Evolutionary conservation across 2,888 invertebrate genomes (phyloP).

Genomic region (Yponomeuta malinellus): DNA sequence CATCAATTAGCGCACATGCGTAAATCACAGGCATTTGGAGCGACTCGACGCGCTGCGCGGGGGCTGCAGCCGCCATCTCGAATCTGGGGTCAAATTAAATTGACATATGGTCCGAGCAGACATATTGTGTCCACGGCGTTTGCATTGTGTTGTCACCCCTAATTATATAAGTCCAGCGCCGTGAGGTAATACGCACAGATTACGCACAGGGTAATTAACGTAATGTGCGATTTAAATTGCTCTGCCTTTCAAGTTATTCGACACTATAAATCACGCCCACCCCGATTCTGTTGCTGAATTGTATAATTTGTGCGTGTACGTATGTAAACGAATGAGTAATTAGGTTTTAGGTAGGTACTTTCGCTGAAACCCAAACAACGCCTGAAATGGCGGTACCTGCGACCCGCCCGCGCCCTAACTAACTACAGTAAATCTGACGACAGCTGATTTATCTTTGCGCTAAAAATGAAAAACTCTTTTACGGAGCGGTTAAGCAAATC

Average conservation of each 20-base stretch:
- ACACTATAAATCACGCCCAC: slow-evolving; percentile 37
- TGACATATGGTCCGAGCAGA: slow-evolving; percentile 69
- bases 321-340: slow-evolving; percentile 6
- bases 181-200: slow-evolving; percentile 51
- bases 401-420: not conserved
- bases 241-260: slow-evolving; percentile 36
- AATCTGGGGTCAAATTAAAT: slow-evolving; percentile 71
- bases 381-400: not conserved
- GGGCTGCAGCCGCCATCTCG: slow-evolving; percentile 65
- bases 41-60: slow-evolving; percentile 39
- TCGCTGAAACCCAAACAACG: not conserved
- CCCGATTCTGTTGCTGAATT: slow-evolving; percentile 23
- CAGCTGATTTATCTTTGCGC: slow-evolving; percentile 5
- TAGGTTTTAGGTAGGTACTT: not conserved
- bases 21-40: slow-evolving; percentile 57
- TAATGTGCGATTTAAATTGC: slow-evolving; percentile 56
- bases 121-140: slow-evolving; percentile 57
- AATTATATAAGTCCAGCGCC: slow-evolving; percentile 56
- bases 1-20: slow-evolving; percentile 62
- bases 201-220: slow-evolving; percentile 58
- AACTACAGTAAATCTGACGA: not conserved
- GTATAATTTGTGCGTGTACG: slow-evolving; percentile 10
- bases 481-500: slow-evolving; percentile 4
- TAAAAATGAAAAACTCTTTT: not conserved
- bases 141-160: slow-evolving; percentile 70